Evolutionary conservation across 2,113 vertebrate species (phyloP), one percentile per base, ranked within the genome.

Genomic region (Prinia subflava): DNA sequence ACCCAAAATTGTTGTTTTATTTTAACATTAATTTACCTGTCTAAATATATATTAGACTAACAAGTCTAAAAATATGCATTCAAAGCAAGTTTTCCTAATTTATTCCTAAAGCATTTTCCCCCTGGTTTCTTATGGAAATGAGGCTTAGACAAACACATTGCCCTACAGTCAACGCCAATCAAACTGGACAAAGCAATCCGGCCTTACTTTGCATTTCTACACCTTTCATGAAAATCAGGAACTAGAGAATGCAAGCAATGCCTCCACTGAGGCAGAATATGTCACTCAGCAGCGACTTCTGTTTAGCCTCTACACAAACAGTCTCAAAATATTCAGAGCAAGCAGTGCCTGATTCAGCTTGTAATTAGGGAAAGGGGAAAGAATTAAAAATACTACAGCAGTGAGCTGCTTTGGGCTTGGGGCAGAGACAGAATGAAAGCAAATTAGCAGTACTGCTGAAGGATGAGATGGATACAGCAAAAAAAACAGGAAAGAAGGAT

Each of bases 101-200:
- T 78, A 92, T 89, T 94, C 90, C 78, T 47, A 52, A 47, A 50
- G 81, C 62, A 76, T 74, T 96, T 93, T 82, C 10, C 67, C 37
- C 62, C 60, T 20, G 33, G 52, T 84, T 95, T 94, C 90, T 95
- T 75, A 96, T 60, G 93, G 81, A 94, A 95, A 92, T 82, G 56
- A 95, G 74, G 69, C 84, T 73, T 68, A 92, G 22, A 77, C 83
- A 94, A 92, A 86, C 35, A 90, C 60, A 65, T 0, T 83, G 91
- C 71, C 86, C 80, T n/a, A 41, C 63, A 35, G 80, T 91, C 76
- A 86, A 37, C 37, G 94, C 42, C 93, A 94, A 87, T 86, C 96
- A 94, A 87, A 74, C 2, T 0, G 47, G 63, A 95, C 87, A 95
- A 91, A 96, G 89, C 73, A 81, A 83, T 50, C 78, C 56, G 63